Evolutionary conservation across 2,113 vertebrate genomes (phyloP), one percentile per base, ranked within the genome.

Genomic region (Oreochromis tanganicae): DNA sequence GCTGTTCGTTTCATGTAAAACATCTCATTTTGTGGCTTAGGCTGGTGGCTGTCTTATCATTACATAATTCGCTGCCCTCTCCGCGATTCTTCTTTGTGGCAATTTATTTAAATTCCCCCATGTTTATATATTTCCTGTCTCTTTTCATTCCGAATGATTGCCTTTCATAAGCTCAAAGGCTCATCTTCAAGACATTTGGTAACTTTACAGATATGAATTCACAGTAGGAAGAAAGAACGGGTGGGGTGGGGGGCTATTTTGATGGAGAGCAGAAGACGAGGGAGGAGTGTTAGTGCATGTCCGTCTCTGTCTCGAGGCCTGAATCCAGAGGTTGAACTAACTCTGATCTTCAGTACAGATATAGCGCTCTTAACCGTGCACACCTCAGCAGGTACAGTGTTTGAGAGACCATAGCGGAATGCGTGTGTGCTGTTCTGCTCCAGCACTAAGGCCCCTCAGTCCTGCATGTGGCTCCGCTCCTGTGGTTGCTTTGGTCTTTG

Each of bases 1-100:
- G 88, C 94, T 94, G 95, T 93, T 95, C 94, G 93, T 95, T 96
- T 96, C 94, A 95, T 96, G 94, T 96, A 96, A 95, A 96, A 95
- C 94, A 95, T 95, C 94, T 95, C 93, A 94, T 96, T 96, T 93
- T 93, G 91, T 93, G 90, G 94, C 95, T 95, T 95, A 94, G 92
- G 87, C 93, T 94, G 92, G 90, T 95, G 89, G 90, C 93, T 81
- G 92, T 85, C 94, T 96, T 96, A 96, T 96, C 95, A 29, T 95
- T 95, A 93, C 91, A 94, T 93, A 95, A 95, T 95, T 95, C 89
- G 52, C 88, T 93, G 94, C 92, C 91, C 94, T 93, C 87, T 80
- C 88, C 83, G 52, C 90, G 91, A 94, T 94, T 95, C 29, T 93
- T 94, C 94, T 94, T 95, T 94, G 92, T 94, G 90, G 93, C 91